Base-by-base conservation (phyloP, 2,797 vertebrate species). In the Euphonia xanthogaster region DNA sequence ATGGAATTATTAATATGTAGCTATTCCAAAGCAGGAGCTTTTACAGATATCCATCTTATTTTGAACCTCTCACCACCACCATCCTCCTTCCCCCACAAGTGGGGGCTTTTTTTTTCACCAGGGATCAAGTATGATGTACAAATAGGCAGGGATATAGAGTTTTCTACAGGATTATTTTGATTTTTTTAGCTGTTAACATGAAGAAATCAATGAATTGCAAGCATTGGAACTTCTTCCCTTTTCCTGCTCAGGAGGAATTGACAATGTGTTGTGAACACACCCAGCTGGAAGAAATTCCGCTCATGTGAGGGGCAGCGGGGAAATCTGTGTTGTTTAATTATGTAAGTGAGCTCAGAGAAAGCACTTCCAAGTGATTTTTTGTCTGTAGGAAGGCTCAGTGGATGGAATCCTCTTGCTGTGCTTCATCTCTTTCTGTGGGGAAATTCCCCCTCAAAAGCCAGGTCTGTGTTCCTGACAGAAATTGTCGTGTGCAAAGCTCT, bases 101-200 rank as follows among this genome's bases (percentile, higher is more conserved):
- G 7, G 24, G 16, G 5, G 2, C 20, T 73, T 31, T 58, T 54
- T 68, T 51, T 24, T 57, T 58, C n/a, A n/a, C n/a, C n/a, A n/a
- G 4, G 12, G 13, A 15, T 66, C 35, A 86, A 50, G 19, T 62
- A 21, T 5, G 31, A 15, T 1, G 0, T 55, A 40, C 5, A 47
- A 40, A 3, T 71, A 68, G 35, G 11, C 31, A 86, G 40, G 18
- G 25, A n/a, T 37, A 31, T 14, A 67, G 58, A 23, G 31, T 57
- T 31, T 65, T 73, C 33, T 63, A 14, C 17, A 14, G 31, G 25
- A 17, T 47, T 66, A 76, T 45, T 63, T 55, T 3, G 2, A 9
- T 50, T 61, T 63, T 63, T 86, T 55, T 7, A 48, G 10, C 63
- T 81, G 7, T 67, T 73, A 74, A 55, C 45, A 60, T 18, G 30